Conservation (phyloP, 1,140 invertebrate genomes). For the Chrysopa pallens region DNA sequence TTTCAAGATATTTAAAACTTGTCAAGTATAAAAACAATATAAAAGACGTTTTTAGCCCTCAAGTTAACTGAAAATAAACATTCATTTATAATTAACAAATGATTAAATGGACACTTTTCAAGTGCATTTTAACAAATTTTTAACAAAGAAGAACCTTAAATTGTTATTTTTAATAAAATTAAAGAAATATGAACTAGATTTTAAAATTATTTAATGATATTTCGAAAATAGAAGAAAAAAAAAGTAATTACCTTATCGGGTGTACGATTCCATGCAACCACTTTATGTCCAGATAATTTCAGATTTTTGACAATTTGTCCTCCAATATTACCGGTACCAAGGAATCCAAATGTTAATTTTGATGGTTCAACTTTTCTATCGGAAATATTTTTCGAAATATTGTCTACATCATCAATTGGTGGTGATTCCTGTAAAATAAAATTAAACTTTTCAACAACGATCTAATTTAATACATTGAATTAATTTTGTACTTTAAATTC, state of each 20-base stretch:
- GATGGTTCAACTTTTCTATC: conserved; percentile 79
- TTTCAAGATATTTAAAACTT: too few species aligned
- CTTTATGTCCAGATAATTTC: conserved; percentile 82
- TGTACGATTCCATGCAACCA: conserved; percentile 88
- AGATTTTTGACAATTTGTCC: conserved; percentile 89
- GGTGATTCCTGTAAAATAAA: conserved; percentile 40
- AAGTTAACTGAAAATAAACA: too few species aligned
- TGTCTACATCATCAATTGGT: conserved; percentile 52
- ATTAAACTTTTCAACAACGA: conserved; percentile 1
- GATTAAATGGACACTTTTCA: too few species aligned
- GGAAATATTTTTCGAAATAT: conserved; percentile 61
- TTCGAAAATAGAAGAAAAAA: too few species aligned
- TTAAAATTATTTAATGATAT: too few species aligned
- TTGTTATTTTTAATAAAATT: too few species aligned
- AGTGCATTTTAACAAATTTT: too few species aligned
- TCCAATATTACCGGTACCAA: conserved; percentile 94
- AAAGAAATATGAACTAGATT: too few species aligned
- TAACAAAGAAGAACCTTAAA: too few species aligned
- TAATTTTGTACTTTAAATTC: neutral
- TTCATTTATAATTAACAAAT: too few species aligned
- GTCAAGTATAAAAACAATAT: too few species aligned
- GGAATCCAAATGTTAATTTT: conserved; percentile 78
- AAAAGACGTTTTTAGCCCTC: too few species aligned
- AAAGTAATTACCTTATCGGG: conserved; percentile 58
- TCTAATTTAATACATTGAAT: neutral